Conservation (phyloP, 2,113 vertebrate species). For the Erythrocebus patas region DNA sequence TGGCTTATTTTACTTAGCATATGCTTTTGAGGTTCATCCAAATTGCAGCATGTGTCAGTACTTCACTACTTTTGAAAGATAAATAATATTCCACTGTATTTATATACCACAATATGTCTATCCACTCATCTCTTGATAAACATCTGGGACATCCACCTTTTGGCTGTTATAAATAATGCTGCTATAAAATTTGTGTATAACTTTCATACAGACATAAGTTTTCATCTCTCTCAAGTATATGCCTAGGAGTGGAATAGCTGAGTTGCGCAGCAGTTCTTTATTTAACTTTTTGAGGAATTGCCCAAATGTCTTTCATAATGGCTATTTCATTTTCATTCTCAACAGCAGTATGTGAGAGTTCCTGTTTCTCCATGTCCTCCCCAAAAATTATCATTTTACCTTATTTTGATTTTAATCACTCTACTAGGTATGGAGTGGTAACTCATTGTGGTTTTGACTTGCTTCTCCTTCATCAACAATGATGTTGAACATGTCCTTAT, state of each 20-base stretch:
- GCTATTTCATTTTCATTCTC: background rate
- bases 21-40: background rate
- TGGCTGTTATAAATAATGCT: background rate
- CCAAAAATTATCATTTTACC: background rate
- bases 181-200: background rate
- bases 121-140: background rate
- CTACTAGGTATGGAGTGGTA: background rate
- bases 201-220: background rate
- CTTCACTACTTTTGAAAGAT: background rate
- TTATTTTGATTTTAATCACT: background rate
- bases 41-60: background rate
- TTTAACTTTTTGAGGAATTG: background rate
- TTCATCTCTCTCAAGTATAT: background rate
- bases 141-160: background rate
- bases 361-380: background rate
- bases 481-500: background rate
- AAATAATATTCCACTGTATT: no score
- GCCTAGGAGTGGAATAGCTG: background rate
- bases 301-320: background rate
- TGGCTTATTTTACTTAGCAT: background rate
- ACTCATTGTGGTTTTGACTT: background rate
- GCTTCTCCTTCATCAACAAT: background rate
- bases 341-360: background rate
- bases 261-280: background rate
- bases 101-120: background rate